phyloP scores from a whole-genome alignment of 2,797 vertebrate species.

The Psittacula derbiana region DNA sequence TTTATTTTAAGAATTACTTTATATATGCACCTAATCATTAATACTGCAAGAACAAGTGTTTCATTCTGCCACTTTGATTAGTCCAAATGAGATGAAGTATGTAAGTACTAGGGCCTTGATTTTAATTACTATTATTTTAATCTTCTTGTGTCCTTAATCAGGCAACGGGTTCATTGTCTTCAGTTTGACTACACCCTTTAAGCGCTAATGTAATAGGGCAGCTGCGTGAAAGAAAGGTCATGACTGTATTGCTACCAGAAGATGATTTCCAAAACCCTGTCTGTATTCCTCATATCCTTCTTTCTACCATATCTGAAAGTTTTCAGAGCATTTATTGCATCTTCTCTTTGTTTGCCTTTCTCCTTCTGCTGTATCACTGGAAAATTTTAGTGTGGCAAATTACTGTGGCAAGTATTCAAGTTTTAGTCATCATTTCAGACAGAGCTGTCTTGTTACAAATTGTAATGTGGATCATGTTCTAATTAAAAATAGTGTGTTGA shows the following conservation, averaged over 20 bases:
- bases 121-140: background rate
- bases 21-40: background rate
- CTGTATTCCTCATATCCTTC: background rate
- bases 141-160: background rate
- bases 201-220: background rate
- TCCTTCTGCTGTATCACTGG: background rate
- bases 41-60: background rate
- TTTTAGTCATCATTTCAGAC: background rate
- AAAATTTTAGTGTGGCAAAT: background rate
- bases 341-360: background rate
- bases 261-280: background rate
- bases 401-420: background rate
- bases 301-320: background rate
- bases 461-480: background rate
- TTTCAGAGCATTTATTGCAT: background rate
- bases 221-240: background rate
- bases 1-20: background rate
- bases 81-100: background rate
- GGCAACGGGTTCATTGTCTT: background rate
- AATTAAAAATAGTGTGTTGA: background rate
- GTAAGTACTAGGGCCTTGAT: background rate
- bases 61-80: conserved; percentile 6
- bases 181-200: background rate
- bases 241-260: background rate
- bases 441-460: background rate